Percentiles rank a stretch among this genome's conserved stretches.
Conservation (phyloP, 2,888 invertebrate species). For the Hermodice carunculata region DNA sequence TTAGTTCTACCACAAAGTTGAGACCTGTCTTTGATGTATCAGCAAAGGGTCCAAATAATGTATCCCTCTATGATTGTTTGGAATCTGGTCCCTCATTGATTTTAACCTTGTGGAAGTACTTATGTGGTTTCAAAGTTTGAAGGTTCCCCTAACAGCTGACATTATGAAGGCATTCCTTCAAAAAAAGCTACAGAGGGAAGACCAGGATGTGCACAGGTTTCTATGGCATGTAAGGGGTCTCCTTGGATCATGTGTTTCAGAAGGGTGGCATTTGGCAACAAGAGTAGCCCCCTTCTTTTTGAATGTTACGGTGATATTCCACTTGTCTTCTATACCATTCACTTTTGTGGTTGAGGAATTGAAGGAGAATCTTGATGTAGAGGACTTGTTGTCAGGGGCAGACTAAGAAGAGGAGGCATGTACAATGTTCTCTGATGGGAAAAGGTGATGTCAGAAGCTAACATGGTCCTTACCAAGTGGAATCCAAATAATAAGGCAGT, state of each 20-base stretch:
- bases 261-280: constrained; percentile 18
- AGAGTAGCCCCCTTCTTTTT: constrained; percentile 22
- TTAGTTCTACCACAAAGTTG: neutral
- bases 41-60: neutral
- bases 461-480: constrained; percentile 43
- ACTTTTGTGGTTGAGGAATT: constrained; percentile 24
- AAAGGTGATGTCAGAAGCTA: constrained; percentile 25
- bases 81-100: constrained; percentile 14
- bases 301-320: constrained; percentile 29
- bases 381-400: constrained; percentile 43
- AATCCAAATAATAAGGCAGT: constrained; percentile 27
- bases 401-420: constrained; percentile 20
- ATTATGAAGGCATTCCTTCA: constrained; percentile 16
- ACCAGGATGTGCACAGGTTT: constrained; percentile 16
- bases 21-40: constrained; percentile 9
- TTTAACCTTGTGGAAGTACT: constrained; percentile 15
- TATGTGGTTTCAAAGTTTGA: constrained; percentile 11
- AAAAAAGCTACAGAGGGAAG: neutral
- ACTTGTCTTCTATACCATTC: constrained; percentile 5
- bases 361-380: constrained; percentile 42
- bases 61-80: constrained; percentile 13
- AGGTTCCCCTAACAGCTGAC: constrained; percentile 8
- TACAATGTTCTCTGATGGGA: constrained; percentile 21
- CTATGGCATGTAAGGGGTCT: constrained; percentile 11
- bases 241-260: constrained; percentile 10